Evolutionary conservation across 2,888 invertebrate genomes (phyloP), one percentile per base, ranked within the genome.

Genomic region (Heliconius charithonia): DNA sequence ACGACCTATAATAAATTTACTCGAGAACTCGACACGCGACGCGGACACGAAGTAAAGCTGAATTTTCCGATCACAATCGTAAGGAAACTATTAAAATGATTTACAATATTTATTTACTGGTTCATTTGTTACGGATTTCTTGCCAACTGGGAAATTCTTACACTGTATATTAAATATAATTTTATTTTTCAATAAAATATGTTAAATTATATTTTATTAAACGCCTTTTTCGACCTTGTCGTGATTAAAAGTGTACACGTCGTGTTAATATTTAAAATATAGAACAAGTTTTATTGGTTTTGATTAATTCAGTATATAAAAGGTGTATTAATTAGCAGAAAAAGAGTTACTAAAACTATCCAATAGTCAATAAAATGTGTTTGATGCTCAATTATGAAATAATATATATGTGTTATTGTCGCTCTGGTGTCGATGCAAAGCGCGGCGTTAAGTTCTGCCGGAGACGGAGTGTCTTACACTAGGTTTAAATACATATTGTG

Each of bases 21-120:
- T 74, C 27, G 27, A 29, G 63, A 74, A 45, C 63, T 63, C 16
- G 10, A 45, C 79, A 79, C 79, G 79, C 79, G n/a, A 79, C 69
- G 65, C 65, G 19, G 27, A 65, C n/a, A 27, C 59, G 59, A 62
- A 41, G 37, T 72, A 75, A 56, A 76, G 29, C 27, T 56, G 19
- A 72, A 72, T 79, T 73, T 72, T 72, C 41, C 76, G 76, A 79
- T 79, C 45, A 41, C 45, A 72, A 79, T 79, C 79, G 45, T 16
- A n/a, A 45, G 63, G 62, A 71, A 77, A 63, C 74, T 12, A 74
- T 63, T 74, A 74, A 63, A 63, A 74, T 77, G 70, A 77, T 77
- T 77, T 72, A 77, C 71, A 65, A 63, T 72, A 71, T 71, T 65
- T 77, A 77, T 63, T 77, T 77, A 70, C n/a, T 77, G 71, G 41